These are phyloP conservation scores for Meghimatium bilineatum DNA, from an alignment of 2,888 invertebrate species.

Conservation along the genomic window DNA sequence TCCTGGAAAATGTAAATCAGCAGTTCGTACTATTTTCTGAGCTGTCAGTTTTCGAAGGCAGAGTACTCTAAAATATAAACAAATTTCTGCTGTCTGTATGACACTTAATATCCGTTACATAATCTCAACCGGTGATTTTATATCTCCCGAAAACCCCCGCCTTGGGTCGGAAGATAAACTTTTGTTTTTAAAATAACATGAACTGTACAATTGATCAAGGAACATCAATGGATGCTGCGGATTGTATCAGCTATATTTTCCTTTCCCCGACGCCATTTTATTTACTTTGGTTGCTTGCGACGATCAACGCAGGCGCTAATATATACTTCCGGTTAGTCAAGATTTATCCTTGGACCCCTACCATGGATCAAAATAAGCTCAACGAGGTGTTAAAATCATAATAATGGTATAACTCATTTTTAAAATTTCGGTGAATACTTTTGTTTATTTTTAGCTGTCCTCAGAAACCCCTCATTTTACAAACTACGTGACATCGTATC, in stretches of 20 bases:
- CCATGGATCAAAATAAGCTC: not conserved
- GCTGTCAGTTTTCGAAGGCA: constrained; percentile 22
- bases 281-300: constrained; percentile 69
- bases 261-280: constrained; percentile 67
- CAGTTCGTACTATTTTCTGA: not conserved
- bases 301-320: constrained; percentile 66
- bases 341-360: not conserved
- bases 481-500: no score
- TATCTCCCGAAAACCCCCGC: constrained; percentile 46
- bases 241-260: constrained; percentile 56
- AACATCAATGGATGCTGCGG: constrained; percentile 62
- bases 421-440: not conserved
- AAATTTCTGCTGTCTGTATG: constrained; percentile 36
- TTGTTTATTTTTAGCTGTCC: not conserved
- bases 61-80: constrained; percentile 50
- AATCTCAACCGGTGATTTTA: constrained; percentile 13
- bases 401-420: not conserved
- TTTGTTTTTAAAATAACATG: constrained; percentile 42
- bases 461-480: not conserved
- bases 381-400: not conserved
- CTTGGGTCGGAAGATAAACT: constrained; percentile 32
- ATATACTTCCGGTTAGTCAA: constrained; percentile 25
- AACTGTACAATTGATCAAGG: constrained; percentile 48
- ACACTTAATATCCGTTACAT: constrained; percentile 13
- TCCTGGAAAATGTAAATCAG: constrained; percentile 46